Percentiles rank a stretch among this genome's conserved stretches.
These are phyloP conservation scores for Verasper variegatus DNA, from an alignment of 2,113 vertebrate species.

Conservation along the genomic window DNA sequence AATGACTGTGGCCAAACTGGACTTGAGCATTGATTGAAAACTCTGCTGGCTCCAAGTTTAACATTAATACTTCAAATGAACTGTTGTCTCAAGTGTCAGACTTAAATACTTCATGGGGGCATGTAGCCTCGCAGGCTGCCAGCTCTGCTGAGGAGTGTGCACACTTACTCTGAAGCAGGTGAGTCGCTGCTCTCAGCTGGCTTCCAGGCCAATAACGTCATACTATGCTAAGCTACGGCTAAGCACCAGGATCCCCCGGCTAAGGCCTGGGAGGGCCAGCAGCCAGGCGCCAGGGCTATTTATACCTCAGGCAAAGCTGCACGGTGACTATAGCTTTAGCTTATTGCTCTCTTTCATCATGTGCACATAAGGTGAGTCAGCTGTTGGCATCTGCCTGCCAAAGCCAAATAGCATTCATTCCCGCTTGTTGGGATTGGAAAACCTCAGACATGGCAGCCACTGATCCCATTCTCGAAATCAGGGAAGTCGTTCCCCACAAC, in stretches of 20 bases:
- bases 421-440: slow-evolving; percentile 42
- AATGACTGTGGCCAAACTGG: slow-evolving; percentile 15
- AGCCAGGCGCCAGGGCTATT: slow-evolving; percentile 71
- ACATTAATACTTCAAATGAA: slow-evolving; percentile 37
- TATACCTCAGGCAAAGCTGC: slow-evolving; percentile 61
- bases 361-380: slow-evolving; percentile 65
- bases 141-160: slow-evolving; percentile 12
- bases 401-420: slow-evolving; percentile 36
- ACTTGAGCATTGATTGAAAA: slow-evolving; percentile 4
- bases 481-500: slow-evolving; percentile 12
- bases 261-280: slow-evolving; percentile 59
- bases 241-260: slow-evolving; percentile 67
- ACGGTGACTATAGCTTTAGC: slow-evolving; percentile 51
- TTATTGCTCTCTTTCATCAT: slow-evolving; percentile 49
- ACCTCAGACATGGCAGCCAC: slow-evolving; percentile 44
- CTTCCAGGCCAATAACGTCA: slow-evolving; percentile 69
- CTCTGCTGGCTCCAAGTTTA: slow-evolving; percentile 27
- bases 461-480: slow-evolving; percentile 48
- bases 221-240: slow-evolving; percentile 70
- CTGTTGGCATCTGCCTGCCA: slow-evolving; percentile 43
- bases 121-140: neutral
- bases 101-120: slow-evolving; percentile 10
- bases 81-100: slow-evolving; percentile 16
- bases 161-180: slow-evolving; percentile 47
- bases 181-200: slow-evolving; percentile 61